These are phyloP conservation scores for Takifugu ocellatus DNA, from an alignment of 2,797 vertebrate species.

Conservation along the genomic window DNA sequence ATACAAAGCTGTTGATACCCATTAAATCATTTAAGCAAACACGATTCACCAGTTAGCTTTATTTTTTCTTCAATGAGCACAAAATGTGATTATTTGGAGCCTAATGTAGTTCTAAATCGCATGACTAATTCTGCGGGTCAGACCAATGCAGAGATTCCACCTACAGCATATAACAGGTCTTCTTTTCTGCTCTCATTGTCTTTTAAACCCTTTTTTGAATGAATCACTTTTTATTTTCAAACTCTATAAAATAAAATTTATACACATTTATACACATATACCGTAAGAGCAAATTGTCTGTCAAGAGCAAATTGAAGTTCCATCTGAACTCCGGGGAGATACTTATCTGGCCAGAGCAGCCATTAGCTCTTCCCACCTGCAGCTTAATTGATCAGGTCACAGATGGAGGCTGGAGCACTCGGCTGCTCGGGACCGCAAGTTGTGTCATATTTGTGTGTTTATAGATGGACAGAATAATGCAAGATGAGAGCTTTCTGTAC, in stretches of 20 bases:
- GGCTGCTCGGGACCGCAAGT: slow-evolving; percentile 38
- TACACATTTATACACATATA: too few relatives aligned
- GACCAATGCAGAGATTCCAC: too few relatives aligned
- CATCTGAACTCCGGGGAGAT: not conserved
- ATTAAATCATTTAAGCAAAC: not conserved
- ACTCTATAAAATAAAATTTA: too few relatives aligned
- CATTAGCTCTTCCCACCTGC: slow-evolving; percentile 29
- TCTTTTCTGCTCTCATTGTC: too few relatives aligned
- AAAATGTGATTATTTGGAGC: not conserved
- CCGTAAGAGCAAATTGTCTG: too few relatives aligned
- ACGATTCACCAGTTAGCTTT: not conserved
- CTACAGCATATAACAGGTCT: too few relatives aligned
- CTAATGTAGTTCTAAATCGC: not conserved
- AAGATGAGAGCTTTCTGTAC: slow-evolving; percentile 25
- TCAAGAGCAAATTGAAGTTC: not conserved
- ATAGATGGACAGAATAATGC: slow-evolving; percentile 32
- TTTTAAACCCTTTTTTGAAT: too few relatives aligned
- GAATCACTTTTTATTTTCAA: too few relatives aligned
- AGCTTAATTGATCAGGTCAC: slow-evolving; percentile 36
- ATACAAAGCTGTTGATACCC: not conserved
- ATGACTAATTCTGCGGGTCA: not conserved
- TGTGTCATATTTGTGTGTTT: slow-evolving; percentile 27
- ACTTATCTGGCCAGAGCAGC: not conserved
- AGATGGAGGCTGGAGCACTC: slow-evolving; percentile 32
- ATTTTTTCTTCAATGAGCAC: not conserved